phyloP scores from a whole-genome alignment of 2,113 vertebrate genomes.

The Phalacrocorax brasilianus region DNA sequence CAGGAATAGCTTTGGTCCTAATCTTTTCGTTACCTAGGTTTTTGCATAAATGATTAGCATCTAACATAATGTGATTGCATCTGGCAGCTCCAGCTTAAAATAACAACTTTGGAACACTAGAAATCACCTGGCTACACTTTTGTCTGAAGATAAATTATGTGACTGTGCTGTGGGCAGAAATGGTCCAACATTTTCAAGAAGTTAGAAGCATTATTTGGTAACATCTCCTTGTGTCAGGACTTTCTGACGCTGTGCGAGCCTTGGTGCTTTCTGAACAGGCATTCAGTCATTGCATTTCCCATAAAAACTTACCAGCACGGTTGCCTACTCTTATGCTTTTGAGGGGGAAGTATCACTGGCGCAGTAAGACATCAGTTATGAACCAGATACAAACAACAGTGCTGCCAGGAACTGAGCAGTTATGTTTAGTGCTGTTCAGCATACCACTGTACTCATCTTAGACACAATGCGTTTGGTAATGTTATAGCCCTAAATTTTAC shows the following conservation, averaged over 20 bases:
- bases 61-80: background rate
- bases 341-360: background rate
- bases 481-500: constrained; percentile 37
- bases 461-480: background rate
- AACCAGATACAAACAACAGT: background rate
- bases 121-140: background rate
- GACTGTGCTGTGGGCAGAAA: background rate
- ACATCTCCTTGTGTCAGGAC: background rate
- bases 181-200: background rate
- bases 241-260: background rate
- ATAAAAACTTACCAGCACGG: background rate
- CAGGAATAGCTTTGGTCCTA: background rate
- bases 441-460: background rate
- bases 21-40: background rate
- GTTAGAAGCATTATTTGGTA: background rate
- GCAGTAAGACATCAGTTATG: background rate
- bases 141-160: background rate
- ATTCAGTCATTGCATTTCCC: background rate
- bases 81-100: background rate
- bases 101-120: background rate
- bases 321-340: background rate
- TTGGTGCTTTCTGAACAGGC: background rate
- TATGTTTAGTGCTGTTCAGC: background rate
- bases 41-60: background rate
- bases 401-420: background rate